Conservation (phyloP, 2,888 invertebrate species). For the Portevinia maculata region DNA sequence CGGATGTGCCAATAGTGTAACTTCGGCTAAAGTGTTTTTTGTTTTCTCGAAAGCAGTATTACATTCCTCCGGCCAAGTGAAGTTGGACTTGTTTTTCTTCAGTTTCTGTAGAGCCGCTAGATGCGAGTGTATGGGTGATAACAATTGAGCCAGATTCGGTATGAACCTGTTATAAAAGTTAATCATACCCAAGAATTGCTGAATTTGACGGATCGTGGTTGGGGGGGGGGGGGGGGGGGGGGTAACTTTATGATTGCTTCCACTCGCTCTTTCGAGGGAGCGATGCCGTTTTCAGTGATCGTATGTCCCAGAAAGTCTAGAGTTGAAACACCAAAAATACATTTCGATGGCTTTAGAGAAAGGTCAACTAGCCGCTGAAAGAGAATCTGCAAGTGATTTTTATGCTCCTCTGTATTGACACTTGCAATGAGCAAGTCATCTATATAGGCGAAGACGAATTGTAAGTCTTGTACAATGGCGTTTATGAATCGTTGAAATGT, state of each 20-base stretch:
- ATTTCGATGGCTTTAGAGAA: not conserved
- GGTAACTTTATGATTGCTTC: conserved; percentile 64
- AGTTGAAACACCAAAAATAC: not conserved
- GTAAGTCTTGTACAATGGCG: conserved; percentile 67
- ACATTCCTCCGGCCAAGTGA: conserved; percentile 30
- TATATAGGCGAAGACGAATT: conserved; percentile 70
- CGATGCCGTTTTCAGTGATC: conserved; percentile 64
- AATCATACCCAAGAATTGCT: conserved; percentile 58
- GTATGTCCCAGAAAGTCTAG: conserved; percentile 18
- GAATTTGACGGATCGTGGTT: conserved; percentile 51
- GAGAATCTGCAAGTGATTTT: conserved; percentile 54
- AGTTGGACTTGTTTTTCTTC: conserved; percentile 29
- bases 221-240: too few species aligned
- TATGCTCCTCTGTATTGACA: conserved; percentile 42
- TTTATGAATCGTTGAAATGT: conserved; percentile 49
- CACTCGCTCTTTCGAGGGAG: conserved; percentile 66
- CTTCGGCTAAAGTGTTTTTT: conserved; percentile 22
- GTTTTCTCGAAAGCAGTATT: conserved; percentile 5
- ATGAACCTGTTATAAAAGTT: conserved; percentile 61
- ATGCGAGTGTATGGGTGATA: conserved; percentile 55
- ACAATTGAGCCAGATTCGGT: conserved; percentile 48
- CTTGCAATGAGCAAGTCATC: conserved; percentile 75
- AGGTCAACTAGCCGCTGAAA: conserved; percentile 66
- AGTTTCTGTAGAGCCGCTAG: conserved; percentile 27
- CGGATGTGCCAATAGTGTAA: conserved; percentile 32